These are phyloP conservation scores for Hycleus cichorii DNA, from an alignment of 1,140 invertebrate species.

Conservation along the genomic window DNA sequence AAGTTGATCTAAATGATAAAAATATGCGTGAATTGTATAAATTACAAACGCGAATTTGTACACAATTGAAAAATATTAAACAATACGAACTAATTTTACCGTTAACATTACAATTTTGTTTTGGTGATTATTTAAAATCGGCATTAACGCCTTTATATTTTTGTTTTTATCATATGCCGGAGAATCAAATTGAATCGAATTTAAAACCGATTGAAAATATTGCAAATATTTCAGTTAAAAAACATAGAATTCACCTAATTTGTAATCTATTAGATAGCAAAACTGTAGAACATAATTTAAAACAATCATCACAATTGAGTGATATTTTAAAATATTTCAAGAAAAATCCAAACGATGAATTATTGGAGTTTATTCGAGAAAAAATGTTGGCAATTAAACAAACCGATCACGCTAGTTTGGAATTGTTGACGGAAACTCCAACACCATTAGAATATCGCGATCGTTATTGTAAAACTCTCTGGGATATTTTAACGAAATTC, in stretches of 20 bases:
- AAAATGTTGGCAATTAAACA: neutral
- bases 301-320: neutral
- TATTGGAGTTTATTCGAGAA: neutral
- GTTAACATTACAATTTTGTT: neutral
- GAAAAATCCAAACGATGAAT: constrained; percentile 1
- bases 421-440: neutral
- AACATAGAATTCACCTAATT: neutral
- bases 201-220: neutral
- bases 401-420: neutral
- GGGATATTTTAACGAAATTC: constrained; percentile 5
- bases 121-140: constrained; percentile 1
- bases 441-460: neutral
- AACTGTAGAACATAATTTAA: neutral
- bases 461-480: neutral
- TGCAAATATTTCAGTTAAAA: constrained; percentile 1
- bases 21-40: neutral
- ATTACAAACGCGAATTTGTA: neutral
- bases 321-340: constrained; percentile 1
- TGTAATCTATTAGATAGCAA: neutral
- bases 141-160: neutral
- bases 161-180: constrained; percentile 1
- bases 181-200: neutral
- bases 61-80: neutral
- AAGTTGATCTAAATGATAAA: constrained; percentile 1
- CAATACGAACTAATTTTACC: neutral